These are phyloP conservation scores for Vultur gryphus DNA, from an alignment of 2,797 vertebrate genomes.

Conservation along the genomic window DNA sequence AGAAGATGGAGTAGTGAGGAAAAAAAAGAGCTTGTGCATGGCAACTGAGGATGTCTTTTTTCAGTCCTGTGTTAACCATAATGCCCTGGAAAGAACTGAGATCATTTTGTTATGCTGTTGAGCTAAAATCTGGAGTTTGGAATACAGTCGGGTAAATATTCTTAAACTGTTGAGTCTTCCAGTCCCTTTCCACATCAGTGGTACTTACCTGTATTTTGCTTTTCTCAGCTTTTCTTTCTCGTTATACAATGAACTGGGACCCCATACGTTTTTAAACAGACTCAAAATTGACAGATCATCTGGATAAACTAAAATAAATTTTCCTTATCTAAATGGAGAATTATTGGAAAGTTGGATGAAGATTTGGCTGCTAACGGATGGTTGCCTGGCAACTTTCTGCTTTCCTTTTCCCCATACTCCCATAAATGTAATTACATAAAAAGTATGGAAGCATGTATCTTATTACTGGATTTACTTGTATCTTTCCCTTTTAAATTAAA, in stretches of 20 bases:
- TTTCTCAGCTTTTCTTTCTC: neutral
- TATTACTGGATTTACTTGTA: neutral
- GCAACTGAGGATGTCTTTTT: neutral
- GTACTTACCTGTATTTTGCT: neutral
- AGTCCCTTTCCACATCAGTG: neutral
- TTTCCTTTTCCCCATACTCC: neutral
- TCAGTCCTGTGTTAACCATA: neutral
- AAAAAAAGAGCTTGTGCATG: neutral
- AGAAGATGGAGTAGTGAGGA: neutral
- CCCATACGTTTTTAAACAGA: neutral
- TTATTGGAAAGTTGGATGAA: neutral
- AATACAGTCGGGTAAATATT: neutral
- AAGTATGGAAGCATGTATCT: neutral
- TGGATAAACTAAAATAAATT: neutral
- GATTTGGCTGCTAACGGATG: neutral
- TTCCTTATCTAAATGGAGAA: neutral
- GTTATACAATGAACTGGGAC: neutral
- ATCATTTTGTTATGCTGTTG: neutral
- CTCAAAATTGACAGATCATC: neutral
- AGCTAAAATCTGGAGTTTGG: neutral
- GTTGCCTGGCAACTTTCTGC: slow-evolving; percentile 6
- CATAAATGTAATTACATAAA: neutral
- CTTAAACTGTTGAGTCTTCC: neutral
- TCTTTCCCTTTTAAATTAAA: neutral
- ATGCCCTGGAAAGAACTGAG: neutral